These are phyloP conservation scores for Philaenus spumarius DNA, from an alignment of 1,140 invertebrate genomes.

Conservation along the genomic window DNA sequence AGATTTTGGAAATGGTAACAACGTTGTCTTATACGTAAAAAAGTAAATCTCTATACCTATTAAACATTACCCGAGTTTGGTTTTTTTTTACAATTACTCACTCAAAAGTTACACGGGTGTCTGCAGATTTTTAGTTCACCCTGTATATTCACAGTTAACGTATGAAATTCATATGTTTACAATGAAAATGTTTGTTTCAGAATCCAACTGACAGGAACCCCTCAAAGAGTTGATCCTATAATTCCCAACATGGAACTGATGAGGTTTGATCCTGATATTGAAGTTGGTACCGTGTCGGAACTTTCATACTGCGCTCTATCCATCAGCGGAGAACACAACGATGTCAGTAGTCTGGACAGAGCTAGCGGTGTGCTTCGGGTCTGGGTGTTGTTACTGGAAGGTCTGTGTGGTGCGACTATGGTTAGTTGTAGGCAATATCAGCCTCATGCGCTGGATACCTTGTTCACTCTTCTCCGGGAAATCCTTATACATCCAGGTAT, in stretches of 20 bases:
- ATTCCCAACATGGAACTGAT: constrained; percentile 68
- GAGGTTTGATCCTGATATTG: constrained; percentile 45
- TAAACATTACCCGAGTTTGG: no score
- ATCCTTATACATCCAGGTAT: constrained; percentile 59
- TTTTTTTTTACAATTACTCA: no score
- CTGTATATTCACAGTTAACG: no score
- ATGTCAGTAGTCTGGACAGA: constrained; percentile 53
- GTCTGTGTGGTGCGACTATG: constrained; percentile 72
- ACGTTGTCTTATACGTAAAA: no score
- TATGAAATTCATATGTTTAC: no score
- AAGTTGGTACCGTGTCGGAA: constrained; percentile 4
- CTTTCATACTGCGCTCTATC: constrained; percentile 22
- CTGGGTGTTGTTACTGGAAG: constrained; percentile 87
- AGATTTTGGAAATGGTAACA: no score
- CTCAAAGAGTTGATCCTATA: constrained; percentile 74
- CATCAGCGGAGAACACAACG: constrained; percentile 7
- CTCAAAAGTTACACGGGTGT: no score
- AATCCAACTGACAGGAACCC: constrained; percentile 69
- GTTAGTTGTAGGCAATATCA: constrained; percentile 78
- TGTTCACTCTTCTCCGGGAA: constrained; percentile 75
- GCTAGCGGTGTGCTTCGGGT: constrained; percentile 81
- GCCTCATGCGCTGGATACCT: constrained; percentile 74
- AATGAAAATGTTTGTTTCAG: no score
- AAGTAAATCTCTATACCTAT: no score
- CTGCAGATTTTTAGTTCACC: no score